These are phyloP conservation scores for Corythornis cristatus DNA, from an alignment of 2,113 vertebrate genomes.

Conservation along the genomic window DNA sequence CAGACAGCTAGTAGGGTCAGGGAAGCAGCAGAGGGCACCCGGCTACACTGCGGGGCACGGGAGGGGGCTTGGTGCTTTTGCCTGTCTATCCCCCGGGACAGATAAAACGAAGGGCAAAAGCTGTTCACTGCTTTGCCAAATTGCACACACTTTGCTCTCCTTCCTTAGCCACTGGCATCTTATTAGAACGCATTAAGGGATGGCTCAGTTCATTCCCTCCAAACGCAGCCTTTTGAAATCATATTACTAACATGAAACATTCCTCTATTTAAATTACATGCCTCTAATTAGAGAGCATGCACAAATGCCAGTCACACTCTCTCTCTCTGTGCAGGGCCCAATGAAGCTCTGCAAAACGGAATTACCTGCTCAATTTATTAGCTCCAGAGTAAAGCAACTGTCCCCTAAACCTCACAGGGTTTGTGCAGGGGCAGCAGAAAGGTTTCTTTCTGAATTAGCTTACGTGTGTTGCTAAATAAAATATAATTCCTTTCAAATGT, in stretches of 20 bases:
- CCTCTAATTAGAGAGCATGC: slow-evolving; percentile 45
- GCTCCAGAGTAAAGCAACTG: not conserved
- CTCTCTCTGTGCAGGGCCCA: not conserved
- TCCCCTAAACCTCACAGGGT: slow-evolving; percentile 15
- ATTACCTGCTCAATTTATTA: slow-evolving; percentile 45
- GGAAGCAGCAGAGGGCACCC: not conserved
- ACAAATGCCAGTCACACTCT: slow-evolving; percentile 54
- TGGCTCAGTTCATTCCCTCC: slow-evolving; percentile 37
- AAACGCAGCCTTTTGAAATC: slow-evolving; percentile 50
- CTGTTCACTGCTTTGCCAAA: slow-evolving; percentile 44
- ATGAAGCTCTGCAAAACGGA: slow-evolving; percentile 10
- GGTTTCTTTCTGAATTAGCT: slow-evolving; percentile 38
- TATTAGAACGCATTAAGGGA: slow-evolving; percentile 49
- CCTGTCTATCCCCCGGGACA: slow-evolving; percentile 31
- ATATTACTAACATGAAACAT: slow-evolving; percentile 55
- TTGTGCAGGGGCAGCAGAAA: slow-evolving; percentile 5
- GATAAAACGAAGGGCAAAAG: slow-evolving; percentile 42
- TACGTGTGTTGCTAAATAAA: slow-evolving; percentile 41
- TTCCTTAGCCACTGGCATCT: slow-evolving; percentile 50
- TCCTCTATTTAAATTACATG: slow-evolving; percentile 32
- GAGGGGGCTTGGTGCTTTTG: not conserved
- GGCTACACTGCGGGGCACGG: not conserved
- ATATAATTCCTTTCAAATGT: slow-evolving; percentile 51
- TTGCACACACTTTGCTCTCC: slow-evolving; percentile 19
- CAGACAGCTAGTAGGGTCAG: slow-evolving; percentile 71